A percentile compares a stretch with the other conserved stretches of the same genome.
Evolutionary conservation across 2,797 vertebrate species (phyloP).

Genomic region (Mormyrops boulengeri): DNA sequence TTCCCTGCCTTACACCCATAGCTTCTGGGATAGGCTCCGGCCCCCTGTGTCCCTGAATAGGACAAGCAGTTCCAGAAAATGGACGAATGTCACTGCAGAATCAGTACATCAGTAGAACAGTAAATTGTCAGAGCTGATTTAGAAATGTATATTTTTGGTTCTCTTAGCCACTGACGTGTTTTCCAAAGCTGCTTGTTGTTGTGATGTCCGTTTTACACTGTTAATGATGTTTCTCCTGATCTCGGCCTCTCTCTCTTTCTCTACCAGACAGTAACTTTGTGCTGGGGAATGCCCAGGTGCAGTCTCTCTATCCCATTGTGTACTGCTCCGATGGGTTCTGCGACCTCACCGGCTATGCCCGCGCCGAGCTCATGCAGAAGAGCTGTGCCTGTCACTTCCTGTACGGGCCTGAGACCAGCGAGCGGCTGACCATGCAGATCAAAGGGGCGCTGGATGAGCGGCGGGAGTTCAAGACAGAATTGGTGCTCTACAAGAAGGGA

Average conservation of each 20-base stretch:
- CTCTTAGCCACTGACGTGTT: background rate
- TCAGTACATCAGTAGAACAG: background rate
- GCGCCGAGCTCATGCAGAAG: constrained; percentile 70
- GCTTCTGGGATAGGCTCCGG: background rate
- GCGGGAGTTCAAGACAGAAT: constrained; percentile 65
- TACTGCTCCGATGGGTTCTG: constrained; percentile 73
- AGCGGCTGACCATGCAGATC: constrained; percentile 57
- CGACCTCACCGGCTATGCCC: constrained; percentile 65
- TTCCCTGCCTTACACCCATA: background rate
- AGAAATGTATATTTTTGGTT: background rate
- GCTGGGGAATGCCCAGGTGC: constrained; percentile 68
- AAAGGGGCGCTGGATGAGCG: constrained; percentile 62
- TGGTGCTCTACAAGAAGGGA: constrained; percentile 67
- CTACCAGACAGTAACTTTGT: constrained; percentile 68
- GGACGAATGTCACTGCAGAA: background rate
- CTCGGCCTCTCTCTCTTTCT: constrained; percentile 26
- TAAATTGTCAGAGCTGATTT: background rate
- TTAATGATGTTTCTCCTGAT: background rate
- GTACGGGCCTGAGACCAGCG: constrained; percentile 34
- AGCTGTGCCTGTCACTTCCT: constrained; percentile 68
- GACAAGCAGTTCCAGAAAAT: background rate
- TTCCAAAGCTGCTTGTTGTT: background rate
- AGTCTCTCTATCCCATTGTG: constrained; percentile 67
- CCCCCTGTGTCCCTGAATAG: background rate
- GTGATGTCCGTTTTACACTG: background rate